These are phyloP conservation scores for Mycalesis mineus DNA, from an alignment of 2,888 invertebrate species.

Conservation along the genomic window DNA sequence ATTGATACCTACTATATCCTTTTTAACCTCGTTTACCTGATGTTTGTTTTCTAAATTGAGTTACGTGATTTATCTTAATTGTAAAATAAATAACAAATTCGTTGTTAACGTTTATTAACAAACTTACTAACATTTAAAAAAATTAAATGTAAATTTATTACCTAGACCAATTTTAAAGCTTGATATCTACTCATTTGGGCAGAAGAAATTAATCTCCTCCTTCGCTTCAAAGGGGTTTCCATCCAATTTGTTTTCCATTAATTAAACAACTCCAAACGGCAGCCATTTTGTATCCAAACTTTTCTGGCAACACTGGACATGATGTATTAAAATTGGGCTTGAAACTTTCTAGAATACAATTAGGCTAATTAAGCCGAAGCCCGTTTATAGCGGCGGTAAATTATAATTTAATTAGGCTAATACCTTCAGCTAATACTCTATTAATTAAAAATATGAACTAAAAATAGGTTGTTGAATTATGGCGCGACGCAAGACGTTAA, in stretches of 20 bases:
- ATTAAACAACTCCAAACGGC: not conserved
- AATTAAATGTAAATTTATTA: not conserved
- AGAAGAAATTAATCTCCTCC: not conserved
- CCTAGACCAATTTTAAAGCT: not conserved
- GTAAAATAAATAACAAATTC: too few species aligned
- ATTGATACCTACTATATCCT: too few species aligned
- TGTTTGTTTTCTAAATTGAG: too few species aligned
- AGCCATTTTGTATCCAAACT: not conserved
- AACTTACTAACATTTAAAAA: too few species aligned
- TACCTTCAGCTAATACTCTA: not conserved
- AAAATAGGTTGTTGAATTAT: too few species aligned
- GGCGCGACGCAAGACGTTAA: too few species aligned
- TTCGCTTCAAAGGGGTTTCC: not conserved
- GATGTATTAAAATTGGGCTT: conserved; percentile 1
- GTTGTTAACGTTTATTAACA: too few species aligned
- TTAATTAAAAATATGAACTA: not conserved
- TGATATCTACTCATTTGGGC: not conserved
- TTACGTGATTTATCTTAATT: too few species aligned
- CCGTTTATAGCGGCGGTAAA: not conserved
- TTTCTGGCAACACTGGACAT: not conserved
- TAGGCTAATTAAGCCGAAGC: not conserved
- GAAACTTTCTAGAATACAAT: conserved; percentile 1
- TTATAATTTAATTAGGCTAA: not conserved
- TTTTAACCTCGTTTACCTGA: too few species aligned
- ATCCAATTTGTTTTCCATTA: not conserved